phyloP scores from a whole-genome alignment of 2,888 invertebrate species.

The Caenorhabditis parvicauda region DNA sequence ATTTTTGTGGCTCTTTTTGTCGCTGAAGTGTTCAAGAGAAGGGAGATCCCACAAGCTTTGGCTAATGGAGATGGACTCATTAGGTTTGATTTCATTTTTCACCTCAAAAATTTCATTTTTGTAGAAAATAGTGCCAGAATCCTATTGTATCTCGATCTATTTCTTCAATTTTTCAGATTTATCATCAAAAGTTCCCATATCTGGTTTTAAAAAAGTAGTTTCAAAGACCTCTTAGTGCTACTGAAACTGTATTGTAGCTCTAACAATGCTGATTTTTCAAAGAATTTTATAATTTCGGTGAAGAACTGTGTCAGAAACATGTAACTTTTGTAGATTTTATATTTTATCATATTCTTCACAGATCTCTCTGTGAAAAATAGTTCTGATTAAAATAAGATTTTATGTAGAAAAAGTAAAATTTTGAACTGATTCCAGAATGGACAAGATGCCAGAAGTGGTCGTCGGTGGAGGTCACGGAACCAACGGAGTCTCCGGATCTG shows the following conservation, averaged over 20 bases:
- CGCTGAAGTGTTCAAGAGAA: conserved; percentile 59
- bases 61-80: conserved; percentile 44
- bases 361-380: not conserved
- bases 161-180: not conserved
- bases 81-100: conserved; percentile 13
- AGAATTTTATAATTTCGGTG: too few species aligned
- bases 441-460: conserved; percentile 12
- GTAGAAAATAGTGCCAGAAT: not conserved
- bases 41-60: conserved; percentile 47
- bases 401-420: not conserved
- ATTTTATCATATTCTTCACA: too few species aligned
- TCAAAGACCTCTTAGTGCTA: not conserved
- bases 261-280: too few species aligned
- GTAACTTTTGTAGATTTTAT: too few species aligned
- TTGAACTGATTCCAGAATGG: conserved; percentile 1
- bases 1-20: conserved; percentile 52
- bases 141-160: not conserved
- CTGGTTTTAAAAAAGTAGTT: conserved; percentile 3
- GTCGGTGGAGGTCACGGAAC: conserved; percentile 19
- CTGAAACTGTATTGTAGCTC: too few species aligned
- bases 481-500: conserved; percentile 20
- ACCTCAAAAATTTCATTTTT: not conserved
- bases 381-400: not conserved
- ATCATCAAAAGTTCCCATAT: not conserved
- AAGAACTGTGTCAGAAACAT: too few species aligned